Base-by-base conservation (phyloP, 2,113 vertebrate species). In the Tupaia chinensis region DNA sequence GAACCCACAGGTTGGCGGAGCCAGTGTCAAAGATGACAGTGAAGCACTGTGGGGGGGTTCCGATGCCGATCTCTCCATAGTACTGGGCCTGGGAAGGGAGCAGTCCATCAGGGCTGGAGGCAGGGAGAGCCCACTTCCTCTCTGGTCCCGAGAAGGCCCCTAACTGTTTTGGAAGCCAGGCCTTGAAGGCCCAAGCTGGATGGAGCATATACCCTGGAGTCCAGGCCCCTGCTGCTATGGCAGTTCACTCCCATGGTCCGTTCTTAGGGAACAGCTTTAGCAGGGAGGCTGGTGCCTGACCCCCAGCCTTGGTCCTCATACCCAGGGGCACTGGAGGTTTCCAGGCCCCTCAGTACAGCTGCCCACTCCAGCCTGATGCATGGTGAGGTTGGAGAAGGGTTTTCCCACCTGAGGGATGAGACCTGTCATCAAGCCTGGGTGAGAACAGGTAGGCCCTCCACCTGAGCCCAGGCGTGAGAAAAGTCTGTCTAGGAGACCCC, bases 1-100 rank as follows among this genome's bases (percentile, higher is more conserved):
- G 99, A 32, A 99, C 99, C 99, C 99, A 99, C 73, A 99, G 99
- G 98, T 99, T 99, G 98, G 99, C 99, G 7, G 99, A 99, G 9
- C 99, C 99, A 0, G 99, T 99, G 98, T 99, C 99, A 0, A 99
- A 99, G 97, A 99, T 99, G 32, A 99, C 99, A 0, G 99, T 99
- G 98, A 99, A 99, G 77, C 78, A 94, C 98, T 99, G 99, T 0
- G 98, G 98, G 0, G 99, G 99, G 0, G 99, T 99, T 0, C 99
- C 99, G 0, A 99, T 99, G 76, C 99, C 94, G 0, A 99, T 99
- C 96, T 98, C 98, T 0, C 99, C 99, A 0, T 98, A 99, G 98
- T 99, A 99, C 98, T 99, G 99, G 19, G 99, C 99, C 99, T 99
- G 97, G 17, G 73, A 83, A 53, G 29, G 56, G 12, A 32, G 93